Evolutionary conservation across 2,888 invertebrate genomes (phyloP), one percentile per base, ranked within the genome.

Genomic region (Gari tellinella): DNA sequence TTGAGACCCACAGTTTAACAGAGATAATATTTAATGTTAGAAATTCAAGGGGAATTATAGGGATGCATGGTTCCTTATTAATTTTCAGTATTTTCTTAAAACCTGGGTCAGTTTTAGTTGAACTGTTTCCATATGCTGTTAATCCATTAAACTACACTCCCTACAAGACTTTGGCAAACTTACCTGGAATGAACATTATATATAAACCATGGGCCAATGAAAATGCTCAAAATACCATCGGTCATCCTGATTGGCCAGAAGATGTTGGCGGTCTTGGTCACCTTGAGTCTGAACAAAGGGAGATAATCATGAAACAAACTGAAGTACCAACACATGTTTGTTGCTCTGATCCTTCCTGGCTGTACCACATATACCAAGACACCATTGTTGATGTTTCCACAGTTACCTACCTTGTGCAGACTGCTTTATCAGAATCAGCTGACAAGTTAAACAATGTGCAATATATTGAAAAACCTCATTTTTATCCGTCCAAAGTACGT

Each of bases 311-410:
- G 56, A 52, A 70, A 17, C 84, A 89, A 38, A 80, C 77, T 10
- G 86, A 87, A 43, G 92, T 93, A 15, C 90, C 90, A 7, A 83
- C 85, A 12, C 93, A 93, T 70, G 72, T 92, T 57, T 93, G 93
- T 78, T 93, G 93, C 80, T 83, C 90, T 45, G 89, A 93, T 81
- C 92, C 93, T 2, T 89, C 89, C 2, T 93, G 93, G 92, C 83
- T 93, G 45, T 93, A 90, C 81, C 89, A 93, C 64, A 93, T 93
- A 78, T 93, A 93, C 84, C 93, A 93, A 84, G 93, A 93, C 79
- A 93, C 93, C 1, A 41, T 84, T 15, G 92, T 93, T 0, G 91
- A 92, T 75, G 73, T 86, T 31, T 45, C 40, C 10, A 61, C 76
- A 31, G 69, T 91, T 19, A 48, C 84, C 17, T 45, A 61, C 17